A percentile compares a stretch with the other conserved stretches of the same genome.
phyloP scores from a whole-genome alignment of 2,888 invertebrate species.

The Pherbina coryleti region DNA sequence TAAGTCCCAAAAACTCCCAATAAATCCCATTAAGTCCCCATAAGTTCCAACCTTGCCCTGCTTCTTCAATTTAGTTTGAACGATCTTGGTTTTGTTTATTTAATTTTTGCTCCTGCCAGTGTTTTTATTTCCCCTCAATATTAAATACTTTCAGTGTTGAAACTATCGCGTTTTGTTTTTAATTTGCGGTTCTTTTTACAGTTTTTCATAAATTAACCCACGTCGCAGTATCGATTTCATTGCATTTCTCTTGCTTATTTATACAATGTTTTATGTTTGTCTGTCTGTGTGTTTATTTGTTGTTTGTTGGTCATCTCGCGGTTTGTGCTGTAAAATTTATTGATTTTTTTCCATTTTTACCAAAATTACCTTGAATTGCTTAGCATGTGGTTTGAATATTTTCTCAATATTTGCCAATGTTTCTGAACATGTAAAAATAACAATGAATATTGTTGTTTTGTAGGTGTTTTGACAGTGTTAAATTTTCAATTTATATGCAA shows the following conservation, averaged over 20 bases:
- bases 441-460: no score
- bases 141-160: background rate
- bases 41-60: no score
- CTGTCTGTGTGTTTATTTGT: background rate
- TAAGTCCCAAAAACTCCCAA: no score
- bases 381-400: no score
- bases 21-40: no score
- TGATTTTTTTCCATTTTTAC: background rate
- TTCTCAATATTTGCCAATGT: no score
- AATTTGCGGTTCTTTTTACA: constrained; percentile 2
- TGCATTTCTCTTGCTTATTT: background rate
- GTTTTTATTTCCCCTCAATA: background rate
- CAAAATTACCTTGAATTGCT: no score
- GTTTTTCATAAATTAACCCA: constrained; percentile 3
- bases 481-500: no score
- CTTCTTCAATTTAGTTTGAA: background rate
- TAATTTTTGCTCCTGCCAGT: background rate
- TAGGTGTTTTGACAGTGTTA: no score
- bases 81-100: background rate
- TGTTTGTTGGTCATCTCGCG: constrained; percentile 14
- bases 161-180: background rate
- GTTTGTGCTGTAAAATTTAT: constrained; percentile 6
- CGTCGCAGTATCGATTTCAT: constrained; percentile 14
- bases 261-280: background rate
- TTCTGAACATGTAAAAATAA: no score